These are phyloP conservation scores for Oxystoma pomonae DNA, from an alignment of 2,888 invertebrate species.

Conservation along the genomic window DNA sequence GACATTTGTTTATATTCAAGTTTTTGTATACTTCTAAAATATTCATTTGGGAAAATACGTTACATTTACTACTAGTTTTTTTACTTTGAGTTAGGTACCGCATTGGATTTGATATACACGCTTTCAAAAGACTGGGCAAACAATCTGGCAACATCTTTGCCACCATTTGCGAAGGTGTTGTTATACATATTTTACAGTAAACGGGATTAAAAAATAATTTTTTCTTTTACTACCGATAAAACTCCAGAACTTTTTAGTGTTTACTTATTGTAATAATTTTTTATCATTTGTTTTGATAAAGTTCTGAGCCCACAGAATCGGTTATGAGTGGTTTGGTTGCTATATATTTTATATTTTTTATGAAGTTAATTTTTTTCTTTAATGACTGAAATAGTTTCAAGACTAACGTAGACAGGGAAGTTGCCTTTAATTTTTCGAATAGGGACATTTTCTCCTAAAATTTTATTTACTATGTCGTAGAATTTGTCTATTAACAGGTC, in stretches of 20 bases:
- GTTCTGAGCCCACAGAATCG: not conserved
- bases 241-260: too few species aligned
- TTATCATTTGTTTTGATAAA: too few species aligned
- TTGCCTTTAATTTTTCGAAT: too few species aligned
- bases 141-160: too few species aligned
- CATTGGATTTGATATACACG: not conserved
- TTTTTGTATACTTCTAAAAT: too few species aligned
- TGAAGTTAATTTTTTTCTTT: slow-evolving; percentile 1
- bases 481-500: too few species aligned
- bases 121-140: too few species aligned
- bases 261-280: not conserved
- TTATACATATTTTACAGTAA: not conserved
- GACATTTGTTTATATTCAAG: too few species aligned
- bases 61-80: not conserved
- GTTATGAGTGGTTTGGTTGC: too few species aligned
- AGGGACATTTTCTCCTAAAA: not conserved
- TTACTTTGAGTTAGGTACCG: not conserved
- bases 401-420: not conserved
- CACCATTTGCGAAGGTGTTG: not conserved
- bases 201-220: not conserved
- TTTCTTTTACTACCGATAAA: slow-evolving; percentile 1
- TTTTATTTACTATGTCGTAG: too few species aligned
- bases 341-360: not conserved
- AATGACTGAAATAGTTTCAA: not conserved
- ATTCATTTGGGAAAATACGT: not conserved